A percentile compares a stretch with the other conserved stretches of the same genome.
These are phyloP conservation scores for Acipenser transmontanus DNA, from an alignment of 2,797 vertebrate genomes.

Conservation along the genomic window DNA sequence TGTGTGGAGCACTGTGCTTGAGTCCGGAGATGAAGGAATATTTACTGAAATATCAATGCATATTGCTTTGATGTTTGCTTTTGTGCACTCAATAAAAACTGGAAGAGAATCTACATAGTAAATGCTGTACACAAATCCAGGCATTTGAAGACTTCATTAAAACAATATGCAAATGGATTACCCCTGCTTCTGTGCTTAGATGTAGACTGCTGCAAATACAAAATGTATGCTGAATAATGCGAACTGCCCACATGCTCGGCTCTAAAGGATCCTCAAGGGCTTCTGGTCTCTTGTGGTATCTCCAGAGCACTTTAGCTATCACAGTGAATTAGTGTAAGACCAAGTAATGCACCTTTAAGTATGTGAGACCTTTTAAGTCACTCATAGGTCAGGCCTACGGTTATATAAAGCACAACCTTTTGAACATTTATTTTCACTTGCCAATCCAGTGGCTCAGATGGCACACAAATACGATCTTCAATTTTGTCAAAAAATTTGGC, in stretches of 20 bases:
- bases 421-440: constrained; percentile 56
- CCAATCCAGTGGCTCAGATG: constrained; percentile 44
- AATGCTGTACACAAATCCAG: constrained; percentile 30
- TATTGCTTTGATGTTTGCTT: constrained; percentile 21
- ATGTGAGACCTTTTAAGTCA: constrained; percentile 75
- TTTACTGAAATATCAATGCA: constrained; percentile 23
- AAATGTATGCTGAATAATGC: constrained; percentile 77
- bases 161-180: constrained; percentile 59
- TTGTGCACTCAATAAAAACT: constrained; percentile 29
- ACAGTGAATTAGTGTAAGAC: constrained; percentile 83
- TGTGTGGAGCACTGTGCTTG: constrained; percentile 55
- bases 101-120: constrained; percentile 27
- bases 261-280: constrained; percentile 54
- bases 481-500: no score
- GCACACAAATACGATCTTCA: constrained; percentile 37
- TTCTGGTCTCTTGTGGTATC: constrained; percentile 64
- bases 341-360: constrained; percentile 84
- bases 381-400: constrained; percentile 58
- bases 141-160: constrained; percentile 47
- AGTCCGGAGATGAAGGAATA: constrained; percentile 30
- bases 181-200: constrained; percentile 38
- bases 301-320: constrained; percentile 86
- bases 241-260: constrained; percentile 58
- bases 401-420: constrained; percentile 66
- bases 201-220: constrained; percentile 56